Evolutionary conservation across 2,113 vertebrate species (phyloP).

Genomic region (Ramphastos sulfuratus): DNA sequence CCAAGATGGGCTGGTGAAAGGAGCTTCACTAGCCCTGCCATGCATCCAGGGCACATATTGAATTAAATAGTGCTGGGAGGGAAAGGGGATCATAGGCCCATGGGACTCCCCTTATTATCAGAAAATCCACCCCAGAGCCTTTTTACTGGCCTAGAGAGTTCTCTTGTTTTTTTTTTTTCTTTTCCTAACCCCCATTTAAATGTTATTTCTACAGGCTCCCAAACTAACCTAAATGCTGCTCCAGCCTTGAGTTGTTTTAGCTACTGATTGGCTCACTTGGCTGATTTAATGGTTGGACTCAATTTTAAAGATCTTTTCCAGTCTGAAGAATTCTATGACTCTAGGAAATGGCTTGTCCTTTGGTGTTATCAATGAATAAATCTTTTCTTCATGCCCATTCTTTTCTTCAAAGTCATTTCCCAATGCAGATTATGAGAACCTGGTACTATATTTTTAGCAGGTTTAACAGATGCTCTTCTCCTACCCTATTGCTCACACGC

Average conservation of each 20-base stretch:
- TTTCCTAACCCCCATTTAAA: background rate
- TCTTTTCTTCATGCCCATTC: background rate
- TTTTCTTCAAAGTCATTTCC: constrained; percentile 8
- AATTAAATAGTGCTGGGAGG: background rate
- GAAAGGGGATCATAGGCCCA: accelerated
- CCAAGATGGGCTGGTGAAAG: background rate
- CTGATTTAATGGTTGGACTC: background rate
- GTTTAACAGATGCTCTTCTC: constrained; percentile 57
- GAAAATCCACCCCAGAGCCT: background rate
- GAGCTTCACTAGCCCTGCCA: background rate
- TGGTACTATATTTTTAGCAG: constrained; percentile 41
- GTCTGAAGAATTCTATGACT: background rate
- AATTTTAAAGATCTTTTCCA: background rate
- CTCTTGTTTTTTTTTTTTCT: background rate
- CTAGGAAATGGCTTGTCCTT: background rate
- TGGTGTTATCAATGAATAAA: background rate
- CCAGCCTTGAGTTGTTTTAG: background rate
- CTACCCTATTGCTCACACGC: background rate
- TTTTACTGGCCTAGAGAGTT: background rate
- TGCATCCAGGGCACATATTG: accelerated
- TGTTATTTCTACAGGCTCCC: background rate
- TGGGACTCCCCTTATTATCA: background rate
- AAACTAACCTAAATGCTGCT: background rate
- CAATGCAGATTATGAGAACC: background rate
- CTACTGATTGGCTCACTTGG: background rate